Evolutionary conservation across 2,888 invertebrate species (phyloP), one percentile per base, ranked within the genome.

Genomic region (Tolmerus cingulatus): DNA sequence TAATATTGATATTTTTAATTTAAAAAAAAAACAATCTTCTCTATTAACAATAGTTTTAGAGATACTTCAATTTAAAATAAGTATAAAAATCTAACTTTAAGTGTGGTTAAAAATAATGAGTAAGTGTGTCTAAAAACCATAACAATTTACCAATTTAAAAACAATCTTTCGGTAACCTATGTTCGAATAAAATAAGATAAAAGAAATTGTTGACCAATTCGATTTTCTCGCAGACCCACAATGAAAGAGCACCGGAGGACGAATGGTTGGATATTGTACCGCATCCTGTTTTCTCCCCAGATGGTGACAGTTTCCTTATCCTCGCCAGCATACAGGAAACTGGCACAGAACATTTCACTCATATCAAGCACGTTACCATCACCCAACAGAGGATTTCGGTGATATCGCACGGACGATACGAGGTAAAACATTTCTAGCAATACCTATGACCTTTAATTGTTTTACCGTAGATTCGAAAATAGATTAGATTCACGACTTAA

Each of bases 221-320:
- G 87, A 76, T 14, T 27, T 76, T 19, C 16, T 57, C 27, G 23
- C 37, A 84, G 96, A 96, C 95, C 76, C 97, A 97, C 92, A 95
- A 96, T 57, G 97, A 97, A 91, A 94, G 97, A 89, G 97, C 97
- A 9, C 95, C 96, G 23, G 97, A 97, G 90, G 95, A 96, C 90
- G 95, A 97, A 88, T 97, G 97, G 97, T 93, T 97, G 87, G 97
- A 97, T 91, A 96, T 97, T 78, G 95, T 97, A 91, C 96, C 96
- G 66, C 96, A 96, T 92, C 97, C 97, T 27, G 94, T 97, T 37
- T 97, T 97, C 92, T 95, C 97, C 0, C 95, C 95, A 87, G 97
- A 97, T 90, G 97, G 97, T 40, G 96, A 96, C 91, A 97, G 96
- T 90, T 97, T 97, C 92, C 94, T 97, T 88, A 93, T 97, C 87